Base-by-base conservation (phyloP, 2,113 vertebrate species). In the Dicerorhinus sumatrensis region DNA sequence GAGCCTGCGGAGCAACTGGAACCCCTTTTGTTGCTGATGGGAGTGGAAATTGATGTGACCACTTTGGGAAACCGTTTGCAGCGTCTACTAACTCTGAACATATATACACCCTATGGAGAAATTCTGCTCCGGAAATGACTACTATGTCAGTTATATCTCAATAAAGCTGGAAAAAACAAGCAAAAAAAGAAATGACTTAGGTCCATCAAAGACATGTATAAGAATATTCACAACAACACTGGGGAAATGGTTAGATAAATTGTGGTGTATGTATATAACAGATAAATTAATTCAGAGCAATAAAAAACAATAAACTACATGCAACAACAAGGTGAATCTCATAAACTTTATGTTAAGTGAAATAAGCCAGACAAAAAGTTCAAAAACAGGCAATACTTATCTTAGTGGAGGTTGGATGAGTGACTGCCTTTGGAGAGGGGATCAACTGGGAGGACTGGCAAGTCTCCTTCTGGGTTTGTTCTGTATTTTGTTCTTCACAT, bases 361-460 rank as follows among this genome's bases (percentile, higher is more conserved):
- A 92, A 69, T 62, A 79, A 73, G 58, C 39, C 94, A 85, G 63
- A 73, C 56, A 89, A 33, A 82, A 77, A 85, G 36, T 85, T 93
- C 48, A 73, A 89, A 95, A 90, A 46, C n/a, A 75, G 42, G 12
- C 48, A 85, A 8, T 90, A 25, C n/a, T 60, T 23, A 58, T 89
- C 63, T 95, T 84, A 31, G 42, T 69, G 75, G 33, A 82, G 12
- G n/a, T 77, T 42, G 69, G 27, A 62, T 75, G 62, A 76, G n/a
- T 92, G 62, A 46, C 77, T 83, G 46, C 42, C 8, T 60, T 94
- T 65, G 56, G 62, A 8, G 63, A 81, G 36, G n/a, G 60, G 2
- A 77, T 76, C 39, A 88, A 8, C 54, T 16, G 17, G 18, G 63
- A 83, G 89, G 62, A 36, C 9, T 8, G n/a, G 51, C 10, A n/a